Evolutionary conservation across 92 coral and sea anemone species (phyloP), one percentile per base, ranked within the genome.

Genomic region (Montipora capitata): DNA sequence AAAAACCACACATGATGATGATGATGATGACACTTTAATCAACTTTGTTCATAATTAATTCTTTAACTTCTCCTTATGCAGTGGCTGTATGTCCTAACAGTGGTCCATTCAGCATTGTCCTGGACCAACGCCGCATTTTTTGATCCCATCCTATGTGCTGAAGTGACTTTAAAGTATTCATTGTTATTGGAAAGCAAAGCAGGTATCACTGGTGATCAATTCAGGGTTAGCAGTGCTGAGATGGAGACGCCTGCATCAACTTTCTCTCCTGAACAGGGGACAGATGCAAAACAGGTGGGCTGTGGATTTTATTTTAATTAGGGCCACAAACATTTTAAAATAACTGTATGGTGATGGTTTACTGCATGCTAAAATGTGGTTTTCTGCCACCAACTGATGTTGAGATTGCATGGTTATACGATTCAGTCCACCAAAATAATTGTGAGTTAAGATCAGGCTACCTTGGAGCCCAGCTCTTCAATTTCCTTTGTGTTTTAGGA

Each of bases 101-200:
- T 94, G 8, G 94, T 89, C 3, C 96, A 97, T 88, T 87, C 86
- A 4, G 98, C 96, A 16, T 81, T 97, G 62, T 96, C 96, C 9
- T 97, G 99, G 99, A 97, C 98, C 72, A 89, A 88, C 49, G 95
- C 95, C 40, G 88, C 98, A 44, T 87, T 89, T 54, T 89, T 94
- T 74, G 99, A 97, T 75, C 99, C 99, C 13, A 70, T 92, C 44
- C 76, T 97, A 18, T 87, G 96, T 38, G 98, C 96, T 56, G 99
- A 97, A 90, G 91, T 97, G 18, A 91, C 98, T 8, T 88, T 97
- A n/a, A 97, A 97, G 72, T 87, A 92, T 39, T 92, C 98, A 2
- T 88, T 97, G 11, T 87, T 97, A 27, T 73, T 97, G 58, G 99
- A 97, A 67, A 91, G 94, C 69, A 95, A 91, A 79, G 99, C 99